Conservation (phyloP, 2,797 vertebrate species). For the Acanthornis magna region DNA sequence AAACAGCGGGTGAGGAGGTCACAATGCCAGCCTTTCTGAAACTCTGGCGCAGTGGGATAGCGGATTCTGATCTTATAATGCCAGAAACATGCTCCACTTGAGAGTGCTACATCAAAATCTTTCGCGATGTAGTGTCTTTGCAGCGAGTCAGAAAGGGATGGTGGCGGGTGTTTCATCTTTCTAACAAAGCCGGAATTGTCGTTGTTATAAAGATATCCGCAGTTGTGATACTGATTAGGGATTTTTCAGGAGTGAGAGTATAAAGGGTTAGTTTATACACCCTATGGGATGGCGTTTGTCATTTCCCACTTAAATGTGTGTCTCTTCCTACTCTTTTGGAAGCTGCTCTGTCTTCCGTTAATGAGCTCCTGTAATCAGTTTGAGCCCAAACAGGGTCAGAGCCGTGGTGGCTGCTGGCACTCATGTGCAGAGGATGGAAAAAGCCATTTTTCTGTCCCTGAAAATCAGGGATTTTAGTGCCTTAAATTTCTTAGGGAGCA, state of each 20-base stretch:
- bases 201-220: slow-evolving; percentile 20
- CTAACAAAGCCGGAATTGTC: slow-evolving; percentile 55
- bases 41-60: slow-evolving; percentile 64
- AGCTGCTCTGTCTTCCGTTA: neutral
- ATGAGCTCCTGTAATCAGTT: slow-evolving; percentile 42
- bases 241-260: slow-evolving; percentile 51
- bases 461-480: neutral
- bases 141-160: slow-evolving; percentile 56
- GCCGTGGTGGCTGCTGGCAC: neutral
- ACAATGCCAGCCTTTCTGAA: slow-evolving; percentile 60
- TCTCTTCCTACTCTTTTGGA: slow-evolving; percentile 26
- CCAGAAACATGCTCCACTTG: slow-evolving; percentile 63
- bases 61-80: slow-evolving; percentile 67
- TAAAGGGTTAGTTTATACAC: slow-evolving; percentile 59
- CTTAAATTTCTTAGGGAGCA: neutral
- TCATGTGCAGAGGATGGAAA: neutral
- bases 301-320: slow-evolving; percentile 4
- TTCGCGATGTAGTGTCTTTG: slow-evolving; percentile 46
- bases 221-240: slow-evolving; percentile 32
- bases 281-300: neutral
- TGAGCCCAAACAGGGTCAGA: slow-evolving; percentile 21
- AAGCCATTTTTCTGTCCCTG: neutral
- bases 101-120: slow-evolving; percentile 66
- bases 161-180: slow-evolving; percentile 45
- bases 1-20: slow-evolving; percentile 88